Conservation (phyloP, 2,888 invertebrate species). For the Psylliodes chrysocephalus region DNA sequence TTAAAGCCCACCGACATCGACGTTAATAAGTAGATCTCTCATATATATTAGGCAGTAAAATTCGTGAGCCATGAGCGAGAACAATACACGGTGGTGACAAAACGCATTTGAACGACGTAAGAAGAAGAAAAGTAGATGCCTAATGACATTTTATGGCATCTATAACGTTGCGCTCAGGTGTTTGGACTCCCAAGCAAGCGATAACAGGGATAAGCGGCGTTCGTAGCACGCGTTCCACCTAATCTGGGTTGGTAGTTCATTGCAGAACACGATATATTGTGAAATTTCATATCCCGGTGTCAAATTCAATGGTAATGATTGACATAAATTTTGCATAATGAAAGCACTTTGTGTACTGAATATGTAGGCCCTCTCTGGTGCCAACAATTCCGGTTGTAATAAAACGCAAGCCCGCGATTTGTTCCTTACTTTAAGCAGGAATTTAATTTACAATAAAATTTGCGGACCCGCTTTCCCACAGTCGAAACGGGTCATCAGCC, state of each 20-base stretch:
- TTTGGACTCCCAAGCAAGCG: constrained; percentile 62
- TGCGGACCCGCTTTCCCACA: constrained; percentile 3
- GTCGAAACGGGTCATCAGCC: not conserved
- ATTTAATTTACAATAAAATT: constrained; percentile 38
- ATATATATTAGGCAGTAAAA: constrained; percentile 27
- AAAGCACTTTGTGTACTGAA: constrained; percentile 59
- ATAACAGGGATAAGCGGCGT: constrained; percentile 64
- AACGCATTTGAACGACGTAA: constrained; percentile 25
- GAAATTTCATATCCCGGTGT: constrained; percentile 64
- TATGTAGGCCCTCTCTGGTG: constrained; percentile 49
- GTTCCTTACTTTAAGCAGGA: constrained; percentile 41
- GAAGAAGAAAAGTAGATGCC: constrained; percentile 48
- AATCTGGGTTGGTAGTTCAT: constrained; percentile 62
- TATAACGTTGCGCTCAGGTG: constrained; percentile 61
- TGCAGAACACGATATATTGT: constrained; percentile 60
- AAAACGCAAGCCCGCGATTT: constrained; percentile 51
- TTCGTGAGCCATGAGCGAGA: constrained; percentile 18
- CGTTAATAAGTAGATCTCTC: constrained; percentile 26
- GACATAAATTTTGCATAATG: constrained; percentile 65
- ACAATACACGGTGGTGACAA: constrained; percentile 32
- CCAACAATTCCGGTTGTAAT: constrained; percentile 52
- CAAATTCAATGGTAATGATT: constrained; percentile 65
- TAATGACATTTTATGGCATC: constrained; percentile 56
- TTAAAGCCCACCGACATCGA: constrained; percentile 2
- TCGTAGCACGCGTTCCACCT: constrained; percentile 54